These are phyloP conservation scores for Epinotia demarniana DNA, from an alignment of 2,888 invertebrate genomes.

Conservation along the genomic window DNA sequence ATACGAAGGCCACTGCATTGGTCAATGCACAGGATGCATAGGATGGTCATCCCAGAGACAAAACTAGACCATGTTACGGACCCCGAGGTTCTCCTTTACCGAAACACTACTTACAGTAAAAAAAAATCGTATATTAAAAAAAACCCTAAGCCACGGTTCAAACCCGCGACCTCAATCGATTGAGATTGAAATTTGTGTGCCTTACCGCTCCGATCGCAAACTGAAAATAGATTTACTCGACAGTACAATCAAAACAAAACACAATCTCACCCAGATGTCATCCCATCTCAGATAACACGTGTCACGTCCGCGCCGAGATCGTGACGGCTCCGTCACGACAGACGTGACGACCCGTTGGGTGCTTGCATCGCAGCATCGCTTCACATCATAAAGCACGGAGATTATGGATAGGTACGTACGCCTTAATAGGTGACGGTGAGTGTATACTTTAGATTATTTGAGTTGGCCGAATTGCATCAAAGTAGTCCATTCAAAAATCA, in stretches of 20 bases:
- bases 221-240: not conserved
- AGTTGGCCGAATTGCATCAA: too few species aligned
- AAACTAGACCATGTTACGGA: too few species aligned
- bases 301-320: slow-evolving; percentile 39
- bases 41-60: too few species aligned
- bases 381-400: slow-evolving; percentile 34
- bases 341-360: slow-evolving; percentile 38
- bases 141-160: too few species aligned
- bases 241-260: slow-evolving; percentile 5
- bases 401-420: slow-evolving; percentile 32
- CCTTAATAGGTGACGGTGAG: slow-evolving; percentile 16
- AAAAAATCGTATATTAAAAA: too few species aligned
- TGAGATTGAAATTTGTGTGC: too few species aligned
- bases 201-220: not conserved
- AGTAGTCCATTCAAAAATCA: too few species aligned
- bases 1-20: too few species aligned
- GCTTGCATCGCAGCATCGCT: slow-evolving; percentile 18
- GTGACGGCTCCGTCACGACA: slow-evolving; percentile 42
- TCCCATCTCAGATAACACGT: slow-evolving; percentile 36
- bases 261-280: slow-evolving; percentile 40
- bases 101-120: too few species aligned
- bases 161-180: too few species aligned
- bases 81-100: too few species aligned
- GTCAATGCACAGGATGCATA: too few species aligned
- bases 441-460: not conserved